phyloP scores from a whole-genome alignment of 2,888 invertebrate genomes.

The Noctua pronuba region DNA sequence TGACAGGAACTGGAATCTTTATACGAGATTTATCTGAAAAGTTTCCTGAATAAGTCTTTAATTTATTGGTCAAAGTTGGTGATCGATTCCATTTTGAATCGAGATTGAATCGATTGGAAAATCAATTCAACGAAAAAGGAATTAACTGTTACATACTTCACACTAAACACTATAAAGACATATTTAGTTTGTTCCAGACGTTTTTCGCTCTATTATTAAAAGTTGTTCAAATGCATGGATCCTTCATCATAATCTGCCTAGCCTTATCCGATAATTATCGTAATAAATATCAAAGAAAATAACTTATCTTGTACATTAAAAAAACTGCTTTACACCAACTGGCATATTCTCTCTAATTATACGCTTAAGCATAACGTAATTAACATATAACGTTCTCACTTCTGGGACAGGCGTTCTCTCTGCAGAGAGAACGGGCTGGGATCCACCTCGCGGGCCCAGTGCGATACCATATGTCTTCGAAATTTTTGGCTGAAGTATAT shows the following conservation, averaged over 20 bases:
- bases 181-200: background rate
- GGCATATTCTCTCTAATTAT: no score
- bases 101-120: constrained; percentile 8
- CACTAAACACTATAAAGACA: background rate
- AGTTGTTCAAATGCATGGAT: background rate
- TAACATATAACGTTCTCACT: no score
- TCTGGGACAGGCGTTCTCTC: background rate
- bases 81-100: constrained; percentile 14
- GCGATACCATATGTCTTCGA: no score
- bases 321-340: no score
- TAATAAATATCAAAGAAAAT: no score
- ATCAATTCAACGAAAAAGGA: background rate
- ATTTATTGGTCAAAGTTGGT: constrained; percentile 39
- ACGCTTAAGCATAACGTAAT: no score
- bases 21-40: constrained; percentile 33
- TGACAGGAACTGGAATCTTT: constrained; percentile 3
- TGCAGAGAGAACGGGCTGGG: background rate
- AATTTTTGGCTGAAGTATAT: no score
- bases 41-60: constrained; percentile 22
- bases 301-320: no score
- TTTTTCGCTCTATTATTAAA: background rate
- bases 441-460: background rate
- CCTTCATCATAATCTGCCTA: background rate
- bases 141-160: background rate
- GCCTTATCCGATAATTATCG: background rate